These are phyloP conservation scores for Amazona guildingii DNA, from an alignment of 2,113 vertebrate genomes.

Conservation along the genomic window DNA sequence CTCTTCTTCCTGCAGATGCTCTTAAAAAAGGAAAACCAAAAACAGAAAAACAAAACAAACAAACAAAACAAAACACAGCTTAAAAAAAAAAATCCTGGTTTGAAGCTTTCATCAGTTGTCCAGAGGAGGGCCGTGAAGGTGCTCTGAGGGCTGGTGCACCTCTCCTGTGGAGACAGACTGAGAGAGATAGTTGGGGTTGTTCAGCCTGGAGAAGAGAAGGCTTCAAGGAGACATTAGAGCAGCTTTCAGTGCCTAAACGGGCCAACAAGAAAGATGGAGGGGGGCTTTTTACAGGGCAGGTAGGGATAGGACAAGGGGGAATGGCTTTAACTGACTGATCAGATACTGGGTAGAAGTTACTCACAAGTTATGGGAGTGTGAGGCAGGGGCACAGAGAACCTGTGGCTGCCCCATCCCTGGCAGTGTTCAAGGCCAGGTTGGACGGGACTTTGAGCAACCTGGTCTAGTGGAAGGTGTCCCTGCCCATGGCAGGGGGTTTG, in stretches of 20 bases:
- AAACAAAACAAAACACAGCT: not conserved
- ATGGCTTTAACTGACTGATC: not conserved
- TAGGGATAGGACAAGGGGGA: not conserved
- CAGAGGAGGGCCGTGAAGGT: not conserved
- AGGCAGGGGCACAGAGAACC: rapidly evolving
- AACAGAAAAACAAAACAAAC: not conserved
- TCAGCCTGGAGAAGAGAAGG: not conserved
- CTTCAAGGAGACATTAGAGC: rapidly evolving
- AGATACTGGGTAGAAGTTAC: not conserved
- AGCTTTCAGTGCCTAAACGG: rapidly evolving
- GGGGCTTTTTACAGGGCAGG: not conserved
- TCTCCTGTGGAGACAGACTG: not conserved
- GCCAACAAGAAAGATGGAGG: not conserved
- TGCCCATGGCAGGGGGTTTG: not conserved
- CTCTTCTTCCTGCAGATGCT: constrained; percentile 2
- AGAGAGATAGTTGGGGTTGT: not conserved
- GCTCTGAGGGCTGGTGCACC: not conserved
- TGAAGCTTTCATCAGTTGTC: not conserved
- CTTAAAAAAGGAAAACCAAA: not conserved
- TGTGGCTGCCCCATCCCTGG: not conserved
- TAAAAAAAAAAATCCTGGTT: not conserved
- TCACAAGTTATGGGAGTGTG: not conserved
- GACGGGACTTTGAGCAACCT: rapidly evolving
- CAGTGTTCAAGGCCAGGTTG: rapidly evolving
- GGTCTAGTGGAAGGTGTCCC: rapidly evolving